Percentiles rank a stretch among this genome's conserved stretches.
These are phyloP conservation scores for Lanius ludovicianus DNA, from an alignment of 2,113 vertebrate genomes.

Conservation along the genomic window DNA sequence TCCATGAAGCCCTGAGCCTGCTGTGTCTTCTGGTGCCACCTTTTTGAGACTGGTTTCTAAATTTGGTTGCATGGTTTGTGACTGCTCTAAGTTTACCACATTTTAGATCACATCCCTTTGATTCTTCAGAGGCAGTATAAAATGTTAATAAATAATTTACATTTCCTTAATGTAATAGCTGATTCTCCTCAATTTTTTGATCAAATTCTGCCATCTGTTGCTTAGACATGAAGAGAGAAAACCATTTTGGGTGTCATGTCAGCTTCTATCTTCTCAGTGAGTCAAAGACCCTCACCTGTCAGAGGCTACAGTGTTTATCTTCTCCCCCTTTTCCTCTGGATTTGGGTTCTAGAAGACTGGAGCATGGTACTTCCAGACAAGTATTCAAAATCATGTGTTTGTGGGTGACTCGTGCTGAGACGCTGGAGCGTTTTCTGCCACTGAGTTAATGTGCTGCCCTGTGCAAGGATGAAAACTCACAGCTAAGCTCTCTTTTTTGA, in stretches of 20 bases:
- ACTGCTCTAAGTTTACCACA: background rate
- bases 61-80: background rate
- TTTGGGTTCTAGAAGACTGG: background rate
- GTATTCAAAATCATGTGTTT: background rate
- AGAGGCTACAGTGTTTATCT: background rate
- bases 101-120: background rate
- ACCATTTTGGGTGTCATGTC: background rate
- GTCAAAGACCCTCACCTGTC: background rate
- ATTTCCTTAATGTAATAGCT: background rate
- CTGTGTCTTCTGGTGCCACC: background rate
- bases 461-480: background rate
- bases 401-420: fast-evolving
- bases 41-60: background rate
- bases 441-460: background rate
- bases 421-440: background rate
- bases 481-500: fast-evolving
- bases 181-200: background rate
- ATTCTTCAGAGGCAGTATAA: background rate
- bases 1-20: background rate
- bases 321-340: background rate
- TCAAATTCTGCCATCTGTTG: background rate
- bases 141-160: background rate
- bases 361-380: background rate
- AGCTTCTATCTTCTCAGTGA: background rate
- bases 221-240: background rate